Base-by-base conservation (phyloP, 2,113 vertebrate species). In the Dendropsophus ebraccatus region DNA sequence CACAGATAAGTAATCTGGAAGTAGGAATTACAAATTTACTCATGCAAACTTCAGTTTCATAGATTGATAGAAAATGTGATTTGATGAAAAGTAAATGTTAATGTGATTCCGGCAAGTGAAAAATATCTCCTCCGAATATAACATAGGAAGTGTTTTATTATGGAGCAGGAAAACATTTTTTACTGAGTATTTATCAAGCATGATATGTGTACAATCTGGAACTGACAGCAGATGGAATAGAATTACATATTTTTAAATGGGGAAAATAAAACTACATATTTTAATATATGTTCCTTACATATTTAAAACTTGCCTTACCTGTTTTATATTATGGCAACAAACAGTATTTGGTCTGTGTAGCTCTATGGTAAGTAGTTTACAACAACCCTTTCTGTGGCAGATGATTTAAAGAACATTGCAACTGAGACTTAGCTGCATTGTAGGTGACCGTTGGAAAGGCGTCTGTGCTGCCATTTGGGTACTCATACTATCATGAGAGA, bases 11-110 rank as follows among this genome's bases (percentile, higher is more conserved):
- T 81, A 72, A 86, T 86, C 84, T 81, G n/a, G 47, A 72, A 72
- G 65, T 58, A 30, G 25, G 50, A 73, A 81, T 73, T 80, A 73
- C 65, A 86, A 72, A 86, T 86, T 80, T 86, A 60, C 84, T 80
- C 37, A 81, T 73, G 65, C 35, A 86, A 73, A 81, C 84, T 86
- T 86, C 37, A 58, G 76, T 32, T 80, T 72, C 67, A 49, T 79
- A 81, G 76, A 78, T 81, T 80, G 65, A 81, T 72, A 28, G 62
- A 49, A 86, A 86, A 86, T 70, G 37, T 23, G 65, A 86, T 80
- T 86, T 81, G 65, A 86, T 81, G 76, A 86, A 86, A 86, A 86
- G 65, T 86, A 81, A 86, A 86, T 86, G 84, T 80, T 86, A 86
- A 86, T 86, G 84, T 81, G 76, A 86, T 86, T 86, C 76, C 80